A percentile compares a stretch with the other conserved stretches of the same genome.
Evolutionary conservation across 1,140 invertebrate species (phyloP).

Genomic region (Diploscapter pachys): DNA sequence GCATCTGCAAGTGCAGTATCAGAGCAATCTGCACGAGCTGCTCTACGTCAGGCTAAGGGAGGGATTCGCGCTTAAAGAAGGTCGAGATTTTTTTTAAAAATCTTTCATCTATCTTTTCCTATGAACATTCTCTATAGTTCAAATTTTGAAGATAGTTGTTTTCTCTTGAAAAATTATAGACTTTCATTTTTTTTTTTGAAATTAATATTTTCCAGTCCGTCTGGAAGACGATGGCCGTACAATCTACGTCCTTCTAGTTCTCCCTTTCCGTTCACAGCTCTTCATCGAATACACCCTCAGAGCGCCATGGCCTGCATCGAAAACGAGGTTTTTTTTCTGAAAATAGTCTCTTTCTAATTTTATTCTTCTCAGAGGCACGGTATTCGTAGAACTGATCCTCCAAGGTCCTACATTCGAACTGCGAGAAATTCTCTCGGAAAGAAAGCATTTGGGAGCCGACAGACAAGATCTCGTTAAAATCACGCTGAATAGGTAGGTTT

Average conservation of each 20-base stretch:
- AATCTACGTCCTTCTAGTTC: constrained; percentile 20
- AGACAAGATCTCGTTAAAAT: no score
- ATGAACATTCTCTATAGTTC: background rate
- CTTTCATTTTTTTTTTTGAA: background rate
- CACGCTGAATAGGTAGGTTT: no score
- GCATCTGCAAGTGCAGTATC: constrained; percentile 28
- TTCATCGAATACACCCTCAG: constrained; percentile 40
- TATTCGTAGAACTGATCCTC: no score
- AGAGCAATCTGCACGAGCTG: constrained; percentile 66
- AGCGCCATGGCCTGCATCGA: constrained; percentile 19
- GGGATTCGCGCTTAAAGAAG: constrained; percentile 71
- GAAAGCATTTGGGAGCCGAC: no score
- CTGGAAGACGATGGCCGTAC: constrained; percentile 5
- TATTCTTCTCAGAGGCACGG: no score
- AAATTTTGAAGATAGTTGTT: background rate
- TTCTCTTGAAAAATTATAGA: no score
- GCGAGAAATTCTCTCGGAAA: no score
- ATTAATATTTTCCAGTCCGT: background rate
- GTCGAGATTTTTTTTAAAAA: no score
- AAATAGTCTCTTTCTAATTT: background rate
- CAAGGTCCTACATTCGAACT: no score
- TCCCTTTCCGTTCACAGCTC: constrained; percentile 37
- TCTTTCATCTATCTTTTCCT: no score
- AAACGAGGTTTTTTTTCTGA: constrained; percentile 9
- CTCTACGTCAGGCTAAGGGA: constrained; percentile 75